Evolutionary conservation across 2,888 invertebrate species (phyloP).

Genomic region (Metallyticus violacea): DNA sequence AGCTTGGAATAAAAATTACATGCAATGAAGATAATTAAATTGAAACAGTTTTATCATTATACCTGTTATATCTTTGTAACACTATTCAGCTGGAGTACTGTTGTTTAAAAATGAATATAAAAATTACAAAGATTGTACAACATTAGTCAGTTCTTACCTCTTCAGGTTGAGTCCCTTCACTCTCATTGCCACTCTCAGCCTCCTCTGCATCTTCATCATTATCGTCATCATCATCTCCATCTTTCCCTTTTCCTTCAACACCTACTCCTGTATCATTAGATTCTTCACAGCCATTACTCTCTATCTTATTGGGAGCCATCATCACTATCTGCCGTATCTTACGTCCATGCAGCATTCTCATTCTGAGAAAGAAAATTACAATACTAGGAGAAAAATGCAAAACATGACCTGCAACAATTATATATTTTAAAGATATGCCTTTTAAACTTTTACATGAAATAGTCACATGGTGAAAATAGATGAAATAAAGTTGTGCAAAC

Average conservation of each 20-base stretch:
- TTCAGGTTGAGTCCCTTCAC: constrained; percentile 82
- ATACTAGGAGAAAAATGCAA: no score
- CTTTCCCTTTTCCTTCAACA: constrained; percentile 33
- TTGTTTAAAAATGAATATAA: no score
- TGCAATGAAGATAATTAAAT: no score
- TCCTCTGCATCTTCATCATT: constrained; percentile 65
- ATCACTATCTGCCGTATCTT: constrained; percentile 59
- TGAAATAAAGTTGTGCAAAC: no score
- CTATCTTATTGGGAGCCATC: constrained; percentile 44
- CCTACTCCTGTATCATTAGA: constrained; percentile 35
- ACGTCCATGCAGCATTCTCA: constrained; percentile 68
- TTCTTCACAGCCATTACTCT: constrained; percentile 48
- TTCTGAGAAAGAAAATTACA: constrained; percentile 46
- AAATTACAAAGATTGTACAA: not conserved
- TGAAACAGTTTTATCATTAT: no score
- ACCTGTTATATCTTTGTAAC: no score
- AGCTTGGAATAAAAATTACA: no score
- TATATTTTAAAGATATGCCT: no score
- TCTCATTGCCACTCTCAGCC: constrained; percentile 75
- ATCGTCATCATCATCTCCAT: constrained; percentile 35
- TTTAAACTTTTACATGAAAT: no score
- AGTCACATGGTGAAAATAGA: no score
- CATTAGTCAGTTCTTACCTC: constrained; percentile 54
- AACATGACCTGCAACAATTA: no score
- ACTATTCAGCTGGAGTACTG: no score